A percentile compares a stretch with the other conserved stretches of the same genome.
Evolutionary conservation across 92 coral and sea anemone genomes (phyloP).

Genomic region (Parazoanthus darwini): DNA sequence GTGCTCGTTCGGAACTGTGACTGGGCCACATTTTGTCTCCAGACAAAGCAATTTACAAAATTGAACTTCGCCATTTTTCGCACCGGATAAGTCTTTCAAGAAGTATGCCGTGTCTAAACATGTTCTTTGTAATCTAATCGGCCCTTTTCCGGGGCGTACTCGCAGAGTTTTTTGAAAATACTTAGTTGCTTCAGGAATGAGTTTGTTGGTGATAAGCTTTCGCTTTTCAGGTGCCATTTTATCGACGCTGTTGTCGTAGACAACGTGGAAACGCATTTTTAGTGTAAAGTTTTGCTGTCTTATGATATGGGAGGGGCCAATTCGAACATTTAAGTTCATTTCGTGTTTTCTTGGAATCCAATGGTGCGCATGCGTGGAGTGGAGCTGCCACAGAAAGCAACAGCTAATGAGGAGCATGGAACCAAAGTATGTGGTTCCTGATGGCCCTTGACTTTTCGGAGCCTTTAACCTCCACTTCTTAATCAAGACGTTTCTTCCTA

Average conservation of each 20-base stretch:
- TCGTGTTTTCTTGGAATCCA: constrained; percentile 93
- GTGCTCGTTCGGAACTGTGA: constrained; percentile 76
- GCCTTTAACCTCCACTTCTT: not conserved
- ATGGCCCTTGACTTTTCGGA: not conserved
- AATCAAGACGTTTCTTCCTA: not conserved
- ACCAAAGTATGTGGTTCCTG: not conserved
- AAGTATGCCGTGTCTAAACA: constrained; percentile 90
- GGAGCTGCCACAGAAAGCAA: constrained; percentile 31
- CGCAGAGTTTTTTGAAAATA: constrained; percentile 87
- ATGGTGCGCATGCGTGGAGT: constrained; percentile 71
- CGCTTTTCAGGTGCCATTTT: constrained; percentile 54
- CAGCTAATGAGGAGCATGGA: constrained; percentile 30
- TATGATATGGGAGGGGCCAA: constrained; percentile 67
- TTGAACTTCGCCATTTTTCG: constrained; percentile 69
- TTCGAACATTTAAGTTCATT: constrained; percentile 88
- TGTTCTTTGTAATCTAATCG: constrained; percentile 87
- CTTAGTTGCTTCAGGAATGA: constrained; percentile 90
- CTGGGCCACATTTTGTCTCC: constrained; percentile 94
- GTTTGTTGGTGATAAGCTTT: constrained; percentile 66
- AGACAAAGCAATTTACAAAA: constrained; percentile 90
- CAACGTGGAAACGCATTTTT: constrained; percentile 91
- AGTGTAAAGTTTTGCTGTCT: constrained; percentile 70
- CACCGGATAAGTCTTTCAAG: constrained; percentile 71
- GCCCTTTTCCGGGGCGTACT: constrained; percentile 68
- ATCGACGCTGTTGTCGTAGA: constrained; percentile 80